phyloP scores from a whole-genome alignment of 2,888 invertebrate species.

The Scaptomyza reducta region DNA sequence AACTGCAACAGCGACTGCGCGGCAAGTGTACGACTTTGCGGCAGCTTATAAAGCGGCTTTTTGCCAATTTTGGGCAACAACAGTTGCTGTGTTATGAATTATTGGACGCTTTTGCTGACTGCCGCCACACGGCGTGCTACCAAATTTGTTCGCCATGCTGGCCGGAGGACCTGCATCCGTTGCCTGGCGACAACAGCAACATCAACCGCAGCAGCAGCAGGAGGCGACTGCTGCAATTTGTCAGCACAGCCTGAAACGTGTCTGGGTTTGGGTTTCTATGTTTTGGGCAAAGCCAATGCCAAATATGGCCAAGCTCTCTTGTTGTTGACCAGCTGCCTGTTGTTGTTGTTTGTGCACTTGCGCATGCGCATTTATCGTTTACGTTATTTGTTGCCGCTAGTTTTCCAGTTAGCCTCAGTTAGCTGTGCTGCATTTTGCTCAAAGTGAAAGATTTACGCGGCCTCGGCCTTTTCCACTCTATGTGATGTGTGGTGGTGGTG shows the following conservation, averaged over 20 bases:
- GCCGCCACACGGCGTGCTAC: slow-evolving; percentile 76
- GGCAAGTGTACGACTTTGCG: slow-evolving; percentile 14
- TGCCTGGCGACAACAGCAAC: slow-evolving; percentile 41
- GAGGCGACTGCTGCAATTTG: slow-evolving; percentile 64
- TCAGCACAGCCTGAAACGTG: slow-evolving; percentile 66
- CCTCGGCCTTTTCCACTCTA: slow-evolving; percentile 55
- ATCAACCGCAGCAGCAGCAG: slow-evolving; percentile 45
- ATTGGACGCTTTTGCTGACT: slow-evolving; percentile 78
- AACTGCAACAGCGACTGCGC: slow-evolving; percentile 3
- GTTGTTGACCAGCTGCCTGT: slow-evolving; percentile 46
- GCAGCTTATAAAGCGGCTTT: slow-evolving; percentile 63
- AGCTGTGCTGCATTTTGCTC: slow-evolving; percentile 76
- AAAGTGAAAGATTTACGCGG: slow-evolving; percentile 80
- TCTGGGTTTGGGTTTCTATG: slow-evolving; percentile 63
- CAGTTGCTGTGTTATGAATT: slow-evolving; percentile 75
- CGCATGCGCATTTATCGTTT: slow-evolving; percentile 79
- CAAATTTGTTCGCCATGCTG: slow-evolving; percentile 77
- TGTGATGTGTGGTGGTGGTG: slow-evolving; percentile 22
- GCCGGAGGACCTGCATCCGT: slow-evolving; percentile 63
- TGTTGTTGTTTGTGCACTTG: slow-evolving; percentile 65
- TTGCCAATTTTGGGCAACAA: slow-evolving; percentile 65
- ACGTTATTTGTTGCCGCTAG: slow-evolving; percentile 79
- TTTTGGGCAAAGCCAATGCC: slow-evolving; percentile 76
- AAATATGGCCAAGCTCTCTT: slow-evolving; percentile 67
- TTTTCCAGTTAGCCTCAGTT: slow-evolving; percentile 78